Percentiles rank a stretch among this genome's conserved stretches.
These are phyloP conservation scores for Eupithecia abbreviata DNA, from an alignment of 2,888 invertebrate genomes.

Conservation along the genomic window DNA sequence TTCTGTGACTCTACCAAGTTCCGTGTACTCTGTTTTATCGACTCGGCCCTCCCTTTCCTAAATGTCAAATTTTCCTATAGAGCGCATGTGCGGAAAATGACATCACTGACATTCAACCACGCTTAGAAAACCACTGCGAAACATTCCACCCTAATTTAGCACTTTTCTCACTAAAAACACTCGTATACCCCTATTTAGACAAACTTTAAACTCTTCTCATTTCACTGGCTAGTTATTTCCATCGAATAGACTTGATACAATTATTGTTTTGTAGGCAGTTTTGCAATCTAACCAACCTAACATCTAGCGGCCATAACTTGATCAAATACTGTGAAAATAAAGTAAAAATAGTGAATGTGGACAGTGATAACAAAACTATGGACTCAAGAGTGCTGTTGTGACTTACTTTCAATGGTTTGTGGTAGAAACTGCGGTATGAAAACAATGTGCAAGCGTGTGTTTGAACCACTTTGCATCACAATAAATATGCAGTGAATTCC, in stretches of 20 bases:
- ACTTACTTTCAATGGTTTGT: conserved; percentile 38
- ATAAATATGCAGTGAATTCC: conserved; percentile 48
- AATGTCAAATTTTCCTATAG: conserved; percentile 60
- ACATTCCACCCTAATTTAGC: conserved; percentile 62
- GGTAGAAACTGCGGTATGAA: conserved; percentile 41
- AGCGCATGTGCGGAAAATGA: conserved; percentile 72
- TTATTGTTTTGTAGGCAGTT: conserved; percentile 52
- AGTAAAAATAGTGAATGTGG: conserved; percentile 49
- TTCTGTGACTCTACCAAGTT: not conserved
- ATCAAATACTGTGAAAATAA: conserved; percentile 57
- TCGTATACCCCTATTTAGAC: conserved; percentile 34
- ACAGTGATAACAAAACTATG: conserved; percentile 53
- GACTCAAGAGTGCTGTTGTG: conserved; percentile 45
- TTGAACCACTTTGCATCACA: conserved; percentile 47
- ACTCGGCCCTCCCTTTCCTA: conserved; percentile 57
- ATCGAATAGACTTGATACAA: conserved; percentile 35
- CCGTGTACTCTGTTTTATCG: conserved; percentile 67
- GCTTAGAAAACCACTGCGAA: conserved; percentile 68
- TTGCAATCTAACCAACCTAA: conserved; percentile 54
- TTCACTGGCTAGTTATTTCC: conserved; percentile 34
- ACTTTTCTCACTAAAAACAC: conserved; percentile 49
- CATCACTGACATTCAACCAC: conserved; percentile 72
- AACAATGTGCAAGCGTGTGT: conserved; percentile 39
- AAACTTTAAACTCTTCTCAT: conserved; percentile 30
- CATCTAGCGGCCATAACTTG: conserved; percentile 64